Percentiles rank a stretch among this genome's conserved stretches.
Conservation (phyloP, 2,888 invertebrate species). For the Peribatodes rhomboidaria region DNA sequence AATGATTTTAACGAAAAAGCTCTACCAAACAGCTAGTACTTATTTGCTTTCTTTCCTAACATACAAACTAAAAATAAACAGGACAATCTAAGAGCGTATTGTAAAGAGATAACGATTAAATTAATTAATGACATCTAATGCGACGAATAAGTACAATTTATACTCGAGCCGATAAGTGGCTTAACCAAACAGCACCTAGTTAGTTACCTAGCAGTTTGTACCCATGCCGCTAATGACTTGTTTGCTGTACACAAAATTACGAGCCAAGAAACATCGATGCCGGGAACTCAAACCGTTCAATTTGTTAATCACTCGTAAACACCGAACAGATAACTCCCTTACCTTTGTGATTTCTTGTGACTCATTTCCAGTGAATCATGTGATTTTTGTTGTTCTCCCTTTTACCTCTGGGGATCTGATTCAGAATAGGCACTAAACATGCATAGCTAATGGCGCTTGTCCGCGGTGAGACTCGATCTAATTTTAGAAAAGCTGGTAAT, state of each 20-base stretch:
- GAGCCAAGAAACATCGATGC: no score
- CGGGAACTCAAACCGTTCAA: constrained; percentile 48
- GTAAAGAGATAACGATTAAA: constrained; percentile 16
- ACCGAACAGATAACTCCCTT: constrained; percentile 46
- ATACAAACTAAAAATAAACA: background rate
- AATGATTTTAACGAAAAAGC: background rate
- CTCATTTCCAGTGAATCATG: constrained; percentile 55
- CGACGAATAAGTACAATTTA: constrained; percentile 44
- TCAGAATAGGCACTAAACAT: constrained; percentile 50
- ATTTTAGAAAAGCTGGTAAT: constrained; percentile 39
- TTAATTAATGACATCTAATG: constrained; percentile 30
- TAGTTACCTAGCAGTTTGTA: constrained; percentile 46
- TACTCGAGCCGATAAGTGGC: constrained; percentile 54
- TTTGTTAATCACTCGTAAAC: constrained; percentile 64
- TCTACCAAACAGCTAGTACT: background rate
- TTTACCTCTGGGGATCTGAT: constrained; percentile 58
- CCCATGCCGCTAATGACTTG: constrained; percentile 67
- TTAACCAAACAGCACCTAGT: constrained; percentile 47
- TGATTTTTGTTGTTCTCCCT: constrained; percentile 57
- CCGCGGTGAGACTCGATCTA: constrained; percentile 45
- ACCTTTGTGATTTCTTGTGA: constrained; percentile 51
- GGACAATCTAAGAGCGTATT: background rate
- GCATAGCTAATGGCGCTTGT: constrained; percentile 41
- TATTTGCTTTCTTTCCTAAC: background rate
- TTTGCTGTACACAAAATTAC: constrained; percentile 65